These are phyloP conservation scores for Phrynocephalus versicolor DNA, from an alignment of 2,113 vertebrate species.

Conservation along the genomic window DNA sequence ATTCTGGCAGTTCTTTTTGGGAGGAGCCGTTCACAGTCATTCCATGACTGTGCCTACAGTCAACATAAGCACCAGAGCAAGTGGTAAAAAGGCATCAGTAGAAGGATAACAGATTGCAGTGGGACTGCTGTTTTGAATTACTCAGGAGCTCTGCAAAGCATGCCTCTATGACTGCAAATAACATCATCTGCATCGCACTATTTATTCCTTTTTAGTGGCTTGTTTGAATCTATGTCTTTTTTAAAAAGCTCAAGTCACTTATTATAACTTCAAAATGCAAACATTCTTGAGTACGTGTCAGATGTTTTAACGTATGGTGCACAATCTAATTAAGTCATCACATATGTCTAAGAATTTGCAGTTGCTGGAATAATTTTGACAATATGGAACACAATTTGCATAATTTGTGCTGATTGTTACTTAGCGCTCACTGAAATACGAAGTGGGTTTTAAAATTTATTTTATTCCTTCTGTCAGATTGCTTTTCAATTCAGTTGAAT, in stretches of 20 bases:
- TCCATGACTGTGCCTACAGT: background rate
- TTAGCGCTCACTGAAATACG: conserved; percentile 33
- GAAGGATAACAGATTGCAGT: background rate
- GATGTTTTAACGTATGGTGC: background rate
- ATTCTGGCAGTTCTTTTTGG: no score
- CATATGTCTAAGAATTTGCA: conserved; percentile 32
- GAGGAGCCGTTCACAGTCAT: no score
- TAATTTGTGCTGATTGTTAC: conserved; percentile 40
- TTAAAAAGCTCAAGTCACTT: background rate
- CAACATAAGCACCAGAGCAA: background rate
- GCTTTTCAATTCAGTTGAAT: conserved; percentile 27
- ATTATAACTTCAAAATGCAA: conserved; percentile 40
- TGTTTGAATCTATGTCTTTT: conserved; percentile 23
- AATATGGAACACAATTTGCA: conserved; percentile 52
- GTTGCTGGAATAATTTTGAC: conserved; percentile 50
- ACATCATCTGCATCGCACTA: conserved; percentile 45
- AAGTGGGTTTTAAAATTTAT: conserved; percentile 28
- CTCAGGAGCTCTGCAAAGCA: conserved; percentile 36
- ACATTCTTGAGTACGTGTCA: background rate
- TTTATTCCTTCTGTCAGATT: conserved; percentile 46
- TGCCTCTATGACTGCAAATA: conserved; percentile 54
- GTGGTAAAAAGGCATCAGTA: background rate
- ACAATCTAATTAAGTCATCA: conserved; percentile 43
- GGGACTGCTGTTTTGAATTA: background rate
- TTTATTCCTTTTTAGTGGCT: conserved; percentile 28